These are phyloP conservation scores for Aldrovandia affinis DNA, from an alignment of 2,797 vertebrate genomes.

Conservation along the genomic window DNA sequence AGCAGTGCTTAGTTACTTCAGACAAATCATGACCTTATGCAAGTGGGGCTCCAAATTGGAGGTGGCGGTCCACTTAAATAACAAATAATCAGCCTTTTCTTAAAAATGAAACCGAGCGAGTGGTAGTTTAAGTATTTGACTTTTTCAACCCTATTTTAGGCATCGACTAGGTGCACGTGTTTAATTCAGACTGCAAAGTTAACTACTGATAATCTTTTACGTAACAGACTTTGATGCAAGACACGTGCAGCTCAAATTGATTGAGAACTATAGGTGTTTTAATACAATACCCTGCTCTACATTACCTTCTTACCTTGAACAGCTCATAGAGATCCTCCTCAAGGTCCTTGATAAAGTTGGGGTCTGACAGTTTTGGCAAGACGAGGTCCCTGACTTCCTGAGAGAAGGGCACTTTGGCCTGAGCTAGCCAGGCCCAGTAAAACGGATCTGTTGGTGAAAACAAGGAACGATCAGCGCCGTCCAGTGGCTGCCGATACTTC, in stretches of 20 bases:
- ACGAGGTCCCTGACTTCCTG: constrained; percentile 94
- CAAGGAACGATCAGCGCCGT: not conserved
- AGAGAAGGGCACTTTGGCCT: constrained; percentile 95
- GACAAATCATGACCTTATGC: no score
- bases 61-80: no score
- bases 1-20: no score
- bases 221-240: no score
- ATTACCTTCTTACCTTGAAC: constrained; percentile 84
- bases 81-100: no score
- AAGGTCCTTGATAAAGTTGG: constrained; percentile 95
- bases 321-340: constrained; percentile 97
- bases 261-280: not conserved
- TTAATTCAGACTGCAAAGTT: no score
- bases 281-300: not conserved
- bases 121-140: no score
- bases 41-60: no score
- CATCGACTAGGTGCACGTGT: no score
- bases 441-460: constrained; percentile 83
- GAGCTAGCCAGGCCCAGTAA: constrained; percentile 98
- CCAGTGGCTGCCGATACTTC: not conserved
- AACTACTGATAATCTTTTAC: no score
- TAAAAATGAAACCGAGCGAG: no score
- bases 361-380: constrained; percentile 92
- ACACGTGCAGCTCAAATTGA: no score
- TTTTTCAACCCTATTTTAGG: not conserved